Conservation (phyloP, 1,140 invertebrate species). For the Steinernema khuongi region DNA sequence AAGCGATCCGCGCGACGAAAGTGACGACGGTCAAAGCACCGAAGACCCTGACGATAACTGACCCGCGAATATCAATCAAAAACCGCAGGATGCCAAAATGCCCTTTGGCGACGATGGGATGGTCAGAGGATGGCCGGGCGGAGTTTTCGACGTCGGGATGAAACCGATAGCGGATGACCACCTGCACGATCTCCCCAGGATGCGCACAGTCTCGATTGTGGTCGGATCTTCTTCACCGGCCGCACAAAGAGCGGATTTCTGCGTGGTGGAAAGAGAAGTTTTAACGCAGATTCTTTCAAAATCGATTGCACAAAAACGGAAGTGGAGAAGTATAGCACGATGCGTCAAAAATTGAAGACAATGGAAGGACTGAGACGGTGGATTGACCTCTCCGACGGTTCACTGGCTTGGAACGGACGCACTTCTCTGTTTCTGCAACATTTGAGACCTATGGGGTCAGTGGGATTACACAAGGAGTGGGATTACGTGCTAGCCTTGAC, state of each 20-base stretch:
- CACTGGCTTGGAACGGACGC: too few species aligned
- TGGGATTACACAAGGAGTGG: too few species aligned
- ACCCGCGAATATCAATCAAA: conserved; percentile 15
- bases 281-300: background rate
- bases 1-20: conserved; percentile 4
- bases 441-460: too few species aligned
- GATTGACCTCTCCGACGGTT: too few species aligned
- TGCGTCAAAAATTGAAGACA: background rate
- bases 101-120: conserved; percentile 16
- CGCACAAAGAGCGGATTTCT: background rate
- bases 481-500: too few species aligned
- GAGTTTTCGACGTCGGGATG: conserved; percentile 14
- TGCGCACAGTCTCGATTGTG: conserved; percentile 1
- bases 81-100: conserved; percentile 16
- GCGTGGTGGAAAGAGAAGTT: background rate
- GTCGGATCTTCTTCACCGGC: conserved; percentile 5
- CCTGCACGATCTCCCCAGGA: conserved; percentile 6
- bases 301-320: background rate
- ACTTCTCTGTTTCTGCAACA: too few species aligned
- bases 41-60: conserved; percentile 12
- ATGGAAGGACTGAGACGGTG: background rate
- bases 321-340: background rate
- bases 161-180: conserved; percentile 16
- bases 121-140: background rate
- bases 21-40: background rate